Evolutionary conservation across 2,888 invertebrate species (phyloP), one percentile per base, ranked within the genome.

Genomic region (Pollenia griseotomentosa): DNA sequence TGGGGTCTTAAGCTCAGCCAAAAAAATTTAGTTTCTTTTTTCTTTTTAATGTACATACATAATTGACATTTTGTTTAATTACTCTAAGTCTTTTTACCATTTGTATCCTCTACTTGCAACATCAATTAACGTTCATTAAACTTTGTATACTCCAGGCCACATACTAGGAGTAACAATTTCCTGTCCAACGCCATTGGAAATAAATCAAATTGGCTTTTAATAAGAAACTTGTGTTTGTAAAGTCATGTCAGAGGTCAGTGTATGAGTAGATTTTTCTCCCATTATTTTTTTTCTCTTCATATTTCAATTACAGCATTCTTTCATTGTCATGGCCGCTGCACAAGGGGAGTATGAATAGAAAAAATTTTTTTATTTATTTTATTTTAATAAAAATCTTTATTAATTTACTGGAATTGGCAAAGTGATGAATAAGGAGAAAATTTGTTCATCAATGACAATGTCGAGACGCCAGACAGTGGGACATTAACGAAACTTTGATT

Each of bases 51-150:
- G 19, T 19, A 19, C 1, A 19, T n/a, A n/a, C n/a, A 14, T 59
- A 44, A 70, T 71, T 80, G 70, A 70, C 55, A 65, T 46, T 81
- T 81, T 57, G 2, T 65, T 63, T 66, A 48, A 57, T 81, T 40
- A 65, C 57, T 42, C 14, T 68, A 42, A 55, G 2, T 57, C 11
- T 42, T 3, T 23, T 1, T 7, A 14, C 7, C 19, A 42, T 42
- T 23, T 42, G 16, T 2, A 12, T 48, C 11, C 10, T 33, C 42
- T 12, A 11, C 44, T 8, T n/a, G 10, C 8, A 40, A 10, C 11
- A 57, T 51, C n/a, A 71, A 79, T 80, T 71, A 71, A 55, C 63
- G 59, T 77, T 75, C 71, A 70, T 68, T 75, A 65, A 63, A 75
- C 57, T 75, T 75, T 70, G n/a, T 70, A 12, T 55, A 7, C 40